A percentile compares a stretch with the other conserved stretches of the same genome.
These are phyloP conservation scores for Phrynocephalus forsythii DNA, from an alignment of 2,797 vertebrate genomes.

Conservation along the genomic window DNA sequence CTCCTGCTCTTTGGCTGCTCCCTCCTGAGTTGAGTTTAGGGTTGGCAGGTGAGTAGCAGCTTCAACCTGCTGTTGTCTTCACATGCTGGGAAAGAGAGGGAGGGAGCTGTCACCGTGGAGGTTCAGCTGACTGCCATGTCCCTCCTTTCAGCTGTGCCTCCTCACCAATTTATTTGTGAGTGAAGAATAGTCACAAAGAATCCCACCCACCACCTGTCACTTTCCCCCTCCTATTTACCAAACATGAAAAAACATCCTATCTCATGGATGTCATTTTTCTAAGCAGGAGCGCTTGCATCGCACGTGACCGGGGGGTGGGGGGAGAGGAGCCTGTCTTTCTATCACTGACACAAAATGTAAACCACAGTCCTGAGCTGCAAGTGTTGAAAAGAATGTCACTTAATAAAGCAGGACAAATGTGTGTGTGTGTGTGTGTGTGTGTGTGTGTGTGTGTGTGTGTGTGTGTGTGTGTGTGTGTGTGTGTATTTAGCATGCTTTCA, in stretches of 20 bases:
- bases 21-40: background rate
- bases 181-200: background rate
- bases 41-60: background rate
- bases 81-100: background rate
- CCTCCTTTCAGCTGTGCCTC: slow-evolving; percentile 6
- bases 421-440: too few species aligned
- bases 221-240: slow-evolving; percentile 25
- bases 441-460: too few species aligned
- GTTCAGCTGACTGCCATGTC: slow-evolving; percentile 23
- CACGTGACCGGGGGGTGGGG: background rate
- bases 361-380: rapidly evolving
- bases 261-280: background rate
- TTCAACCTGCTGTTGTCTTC: slow-evolving; percentile 11
- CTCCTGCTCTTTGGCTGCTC: background rate
- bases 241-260: slow-evolving; percentile 9
- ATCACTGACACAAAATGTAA: background rate
- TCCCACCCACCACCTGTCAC: slow-evolving; percentile 11
- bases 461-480: too few species aligned
- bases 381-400: background rate
- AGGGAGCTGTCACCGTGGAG: slow-evolving; percentile 19
- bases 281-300: background rate
- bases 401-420: background rate
- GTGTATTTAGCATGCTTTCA: background rate
- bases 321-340: background rate
- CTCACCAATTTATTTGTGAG: background rate